Evolutionary conservation across 2,113 vertebrate species (phyloP), one percentile per base, ranked within the genome.

Genomic region (Erinaceus europaeus): DNA sequence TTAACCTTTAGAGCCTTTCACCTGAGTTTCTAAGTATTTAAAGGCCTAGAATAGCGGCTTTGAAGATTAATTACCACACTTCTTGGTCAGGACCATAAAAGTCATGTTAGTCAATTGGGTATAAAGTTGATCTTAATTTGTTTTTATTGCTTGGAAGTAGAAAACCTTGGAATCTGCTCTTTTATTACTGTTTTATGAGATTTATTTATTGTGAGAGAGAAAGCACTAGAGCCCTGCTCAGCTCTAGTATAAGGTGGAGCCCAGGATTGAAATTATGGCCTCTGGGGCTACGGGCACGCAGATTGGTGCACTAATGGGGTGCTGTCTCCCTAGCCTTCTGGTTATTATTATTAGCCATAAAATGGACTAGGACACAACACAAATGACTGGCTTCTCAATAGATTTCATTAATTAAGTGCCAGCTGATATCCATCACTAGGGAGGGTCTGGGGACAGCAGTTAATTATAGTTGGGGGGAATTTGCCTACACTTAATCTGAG

Each of bases 21-120:
- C 55, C 27, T 65, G 53, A 84, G 68, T 55, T 79, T 9, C 36
- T 88, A 18, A 48, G 20, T 68, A 36, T 76, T 4, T 25, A 67
- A 55, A 82, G 21, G 29, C 61, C 9, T 32, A 27, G 80, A 64
- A 34, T 50, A 68, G 40, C 34, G 36, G 85, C 55, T 93, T 87
- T 86, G 64, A 72, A 59, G 85, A 68, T 6, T 86, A 91, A 65
- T 75, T 83, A 11, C 52, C 61, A 86, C 34, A 81, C n/a, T 84
- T 90, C 34, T 72, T 74, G 38, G 7, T 17, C 0, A 86, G 65
- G 32, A 20, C 89, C 53, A 11, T 65, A 48, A 86, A 38, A 79
- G 46, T 69, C 52, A 10, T 1, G 3, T 90, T 79, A 86, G 40
- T 48, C 55, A 90, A 52, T 78, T 40, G 2, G 38, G n/a, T 75